Evolutionary conservation across 2,797 vertebrate genomes (phyloP).

Genomic region (Rhinella marina): DNA sequence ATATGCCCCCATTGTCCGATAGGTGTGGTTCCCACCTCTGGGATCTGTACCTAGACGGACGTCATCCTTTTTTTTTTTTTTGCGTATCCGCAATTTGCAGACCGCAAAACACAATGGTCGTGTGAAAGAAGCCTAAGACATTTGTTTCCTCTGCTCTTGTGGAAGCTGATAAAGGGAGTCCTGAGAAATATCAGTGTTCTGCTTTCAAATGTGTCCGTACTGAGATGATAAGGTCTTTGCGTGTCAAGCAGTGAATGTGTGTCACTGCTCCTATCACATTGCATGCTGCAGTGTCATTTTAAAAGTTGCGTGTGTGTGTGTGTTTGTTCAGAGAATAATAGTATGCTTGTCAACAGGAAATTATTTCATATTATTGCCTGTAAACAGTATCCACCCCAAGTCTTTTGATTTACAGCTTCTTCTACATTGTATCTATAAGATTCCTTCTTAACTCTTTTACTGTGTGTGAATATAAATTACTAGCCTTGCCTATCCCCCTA

Average conservation of each 20-base stretch:
- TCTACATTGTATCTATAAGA: background rate
- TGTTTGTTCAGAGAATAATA: slow-evolving; percentile 52
- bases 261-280: slow-evolving; percentile 54
- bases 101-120: too few species aligned
- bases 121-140: too few species aligned
- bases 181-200: slow-evolving; percentile 20
- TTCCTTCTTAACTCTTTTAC: slow-evolving; percentile 27
- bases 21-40: too few species aligned
- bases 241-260: slow-evolving; percentile 32
- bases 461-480: background rate
- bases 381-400: slow-evolving; percentile 51
- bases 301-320: slow-evolving; percentile 55
- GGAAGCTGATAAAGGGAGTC: background rate
- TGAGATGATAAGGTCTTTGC: slow-evolving; percentile 52
- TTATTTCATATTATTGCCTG: slow-evolving; percentile 51
- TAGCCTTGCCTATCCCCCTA: background rate
- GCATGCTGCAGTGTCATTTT: slow-evolving; percentile 51
- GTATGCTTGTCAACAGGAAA: slow-evolving; percentile 55
- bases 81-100: too few species aligned
- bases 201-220: slow-evolving; percentile 5
- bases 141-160: background rate
- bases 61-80: too few species aligned
- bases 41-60: too few species aligned
- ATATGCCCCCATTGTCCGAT: too few species aligned
- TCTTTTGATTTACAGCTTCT: slow-evolving; percentile 15